Base-by-base conservation (phyloP, 2,797 vertebrate genomes). In the Alosa sapidissima region DNA sequence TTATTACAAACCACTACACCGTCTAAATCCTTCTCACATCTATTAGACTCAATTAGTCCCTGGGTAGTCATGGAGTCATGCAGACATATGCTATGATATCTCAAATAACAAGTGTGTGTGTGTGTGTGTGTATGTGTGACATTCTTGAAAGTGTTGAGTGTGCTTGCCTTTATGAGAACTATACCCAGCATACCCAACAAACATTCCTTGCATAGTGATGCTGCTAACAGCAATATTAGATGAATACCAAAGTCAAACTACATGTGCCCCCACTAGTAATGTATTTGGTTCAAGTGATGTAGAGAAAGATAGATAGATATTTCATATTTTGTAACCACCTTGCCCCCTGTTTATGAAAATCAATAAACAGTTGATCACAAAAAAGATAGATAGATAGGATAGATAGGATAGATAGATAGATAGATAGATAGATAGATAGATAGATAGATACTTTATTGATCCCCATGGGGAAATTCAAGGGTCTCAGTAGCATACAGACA, bases 11-110 rank as follows among this genome's bases (percentile, higher is more conserved):
- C 19, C 45, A 45, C 28, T n/a, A 75, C 36, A 14, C 5, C 14
- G 5, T 75, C 14, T 14, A 78, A 78, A 78, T 19, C 36, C 14
- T 33, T 47, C 41, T 47, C 19, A n/a, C 24, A 19, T 78, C 41
- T 19, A 78, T 47, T 47, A 47, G 36, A 47, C 72, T 47, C 72
- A 47, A 78, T 78, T 78, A 78, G 72, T 78, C 68, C 33, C 72
- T 47, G 72, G 72, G 16, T 45, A 78, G 14, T 16, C 16, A 47
- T 75, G 33, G 3, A 41, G 36, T 13, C 5, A 5, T 75, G 36
- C 36, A 45, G 36, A 13, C 2, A 36, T 14, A 75, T 75, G 36
- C 36, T 36, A 28, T 28, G 28, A 36, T 41, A 33, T 75, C 36
- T 75, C 7, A 19, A 14, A 78, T 16, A n/a, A 36, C 41, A 78